Conservation (phyloP, 2,797 vertebrate genomes). For the Miichthys miiuy region DNA sequence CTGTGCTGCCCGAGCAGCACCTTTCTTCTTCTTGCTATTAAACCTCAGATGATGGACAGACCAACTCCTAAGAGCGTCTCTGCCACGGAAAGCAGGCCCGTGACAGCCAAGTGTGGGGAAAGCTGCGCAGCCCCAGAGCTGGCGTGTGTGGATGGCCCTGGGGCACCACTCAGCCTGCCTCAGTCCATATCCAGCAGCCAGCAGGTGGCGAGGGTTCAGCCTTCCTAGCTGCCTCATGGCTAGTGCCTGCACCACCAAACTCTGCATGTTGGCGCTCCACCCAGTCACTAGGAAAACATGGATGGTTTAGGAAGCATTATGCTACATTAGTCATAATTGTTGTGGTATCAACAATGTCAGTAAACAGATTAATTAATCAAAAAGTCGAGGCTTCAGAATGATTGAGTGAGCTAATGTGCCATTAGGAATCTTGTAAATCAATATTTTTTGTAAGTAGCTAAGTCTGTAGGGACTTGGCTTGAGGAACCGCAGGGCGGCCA, state of each 20-base stretch:
- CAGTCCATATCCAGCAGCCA: conserved; percentile 71
- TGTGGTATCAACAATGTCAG: neutral
- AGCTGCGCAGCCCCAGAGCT: conserved; percentile 76
- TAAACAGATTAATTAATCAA: neutral
- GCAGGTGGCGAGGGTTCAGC: conserved; percentile 73
- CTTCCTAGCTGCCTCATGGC: conserved; percentile 82
- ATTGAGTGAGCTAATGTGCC: neutral
- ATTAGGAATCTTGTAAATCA: neutral
- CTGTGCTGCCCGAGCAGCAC: conserved; percentile 60
- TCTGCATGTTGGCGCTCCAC: conserved; percentile 78
- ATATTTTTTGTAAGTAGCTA: neutral
- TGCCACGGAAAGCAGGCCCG: conserved; percentile 45
- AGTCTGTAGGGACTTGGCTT: too few species aligned
- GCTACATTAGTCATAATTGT: neutral
- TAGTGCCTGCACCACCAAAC: conserved; percentile 80
- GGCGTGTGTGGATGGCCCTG: conserved; percentile 78
- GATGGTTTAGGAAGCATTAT: neutral
- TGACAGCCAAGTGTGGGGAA: conserved; percentile 60
- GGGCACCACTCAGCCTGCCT: conserved; percentile 77
- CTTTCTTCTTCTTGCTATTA: conserved; percentile 91
- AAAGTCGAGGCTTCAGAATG: neutral
- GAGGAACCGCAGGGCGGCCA: too few species aligned
- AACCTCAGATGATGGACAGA: conserved; percentile 81
- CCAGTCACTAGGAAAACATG: conserved; percentile 48
- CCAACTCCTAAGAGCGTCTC: conserved; percentile 68